Percentiles rank a stretch among this genome's conserved stretches.
These are phyloP conservation scores for Hephaestus fuliginosus DNA, from an alignment of 2,797 vertebrate species.

Conservation along the genomic window DNA sequence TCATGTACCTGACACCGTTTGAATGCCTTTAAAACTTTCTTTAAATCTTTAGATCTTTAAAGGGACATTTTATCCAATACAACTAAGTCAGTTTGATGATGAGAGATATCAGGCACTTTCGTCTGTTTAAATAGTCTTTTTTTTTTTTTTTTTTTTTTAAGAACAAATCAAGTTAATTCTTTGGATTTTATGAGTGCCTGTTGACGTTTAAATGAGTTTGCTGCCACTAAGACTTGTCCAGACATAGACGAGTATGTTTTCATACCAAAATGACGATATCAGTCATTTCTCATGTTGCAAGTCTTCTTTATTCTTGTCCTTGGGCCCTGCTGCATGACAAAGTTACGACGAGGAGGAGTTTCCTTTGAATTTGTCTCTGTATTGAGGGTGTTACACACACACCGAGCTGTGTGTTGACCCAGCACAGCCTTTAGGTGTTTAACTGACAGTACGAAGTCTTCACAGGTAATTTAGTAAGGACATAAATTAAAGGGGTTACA, in stretches of 20 bases:
- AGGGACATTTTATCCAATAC: too few relatives aligned
- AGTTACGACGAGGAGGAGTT: background rate
- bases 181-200: conserved; percentile 3
- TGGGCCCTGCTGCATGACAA: background rate
- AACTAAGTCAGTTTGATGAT: background rate
- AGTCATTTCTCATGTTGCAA: background rate
- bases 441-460: background rate
- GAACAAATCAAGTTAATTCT: background rate
- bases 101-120: background rate
- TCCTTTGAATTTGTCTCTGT: background rate
- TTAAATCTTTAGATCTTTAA: too few relatives aligned
- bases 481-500: background rate
- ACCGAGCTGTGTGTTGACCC: background rate
- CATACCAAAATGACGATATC: background rate
- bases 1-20: too few relatives aligned
- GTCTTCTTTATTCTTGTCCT: background rate
- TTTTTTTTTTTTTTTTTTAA: too few relatives aligned
- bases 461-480: background rate
- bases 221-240: background rate
- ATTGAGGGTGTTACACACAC: background rate
- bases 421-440: background rate
- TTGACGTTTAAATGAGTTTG: background rate
- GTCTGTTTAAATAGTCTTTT: background rate
- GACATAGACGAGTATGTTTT: background rate
- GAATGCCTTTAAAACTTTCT: too few relatives aligned